Evolutionary conservation across 2,113 vertebrate species (phyloP).

Genomic region (Muntiacus reevesi): DNA sequence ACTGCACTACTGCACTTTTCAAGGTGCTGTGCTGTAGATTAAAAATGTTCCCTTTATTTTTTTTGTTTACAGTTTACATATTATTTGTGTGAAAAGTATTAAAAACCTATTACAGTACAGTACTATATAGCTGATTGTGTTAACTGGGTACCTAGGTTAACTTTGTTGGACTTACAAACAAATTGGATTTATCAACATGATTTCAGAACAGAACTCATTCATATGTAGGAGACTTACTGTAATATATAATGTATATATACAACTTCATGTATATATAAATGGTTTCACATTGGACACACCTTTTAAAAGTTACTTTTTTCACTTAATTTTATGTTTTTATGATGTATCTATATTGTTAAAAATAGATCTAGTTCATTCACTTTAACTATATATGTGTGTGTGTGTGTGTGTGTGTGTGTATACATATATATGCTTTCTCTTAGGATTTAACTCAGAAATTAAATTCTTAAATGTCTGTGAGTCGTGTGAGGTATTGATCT

Average conservation of each 20-base stretch:
- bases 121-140: neutral
- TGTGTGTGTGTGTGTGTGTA: neutral
- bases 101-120: neutral
- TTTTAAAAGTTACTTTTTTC: neutral
- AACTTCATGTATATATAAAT: neutral
- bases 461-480: neutral
- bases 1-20: neutral
- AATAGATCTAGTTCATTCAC: neutral
- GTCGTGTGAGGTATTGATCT: neutral
- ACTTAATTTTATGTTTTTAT: neutral
- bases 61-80: neutral
- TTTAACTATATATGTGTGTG: neutral
- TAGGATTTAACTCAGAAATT: neutral
- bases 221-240: neutral
- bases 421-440: neutral
- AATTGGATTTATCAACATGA: neutral
- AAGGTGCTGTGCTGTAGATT: neutral
- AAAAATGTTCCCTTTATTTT: neutral
- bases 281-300: neutral
- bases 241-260: neutral
- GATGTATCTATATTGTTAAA: neutral
- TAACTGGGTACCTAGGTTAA: neutral
- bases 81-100: neutral
- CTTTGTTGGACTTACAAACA: neutral
- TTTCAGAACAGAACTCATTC: neutral